Conservation (phyloP, 2,113 vertebrate genomes). For the Tupaia chinensis region DNA sequence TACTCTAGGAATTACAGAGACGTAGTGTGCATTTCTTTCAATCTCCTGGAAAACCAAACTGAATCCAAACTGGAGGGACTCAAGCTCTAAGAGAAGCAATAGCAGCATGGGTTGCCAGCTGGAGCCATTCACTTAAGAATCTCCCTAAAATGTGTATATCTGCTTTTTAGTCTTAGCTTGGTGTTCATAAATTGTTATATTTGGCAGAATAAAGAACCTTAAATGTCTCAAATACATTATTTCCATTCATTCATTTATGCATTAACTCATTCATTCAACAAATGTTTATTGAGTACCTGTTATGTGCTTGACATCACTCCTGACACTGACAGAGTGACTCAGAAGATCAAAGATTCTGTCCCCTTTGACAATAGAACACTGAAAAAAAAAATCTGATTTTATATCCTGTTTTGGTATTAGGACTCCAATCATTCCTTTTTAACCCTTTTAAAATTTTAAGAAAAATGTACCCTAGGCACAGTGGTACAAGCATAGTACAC, state of each 20-base stretch:
- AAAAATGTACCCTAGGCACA: background rate
- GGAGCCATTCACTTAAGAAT: background rate
- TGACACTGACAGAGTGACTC: background rate
- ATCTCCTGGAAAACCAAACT: background rate
- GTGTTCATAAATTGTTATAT: background rate
- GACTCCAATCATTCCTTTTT: background rate
- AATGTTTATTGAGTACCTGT: background rate
- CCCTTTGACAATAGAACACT: background rate
- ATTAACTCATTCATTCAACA: background rate
- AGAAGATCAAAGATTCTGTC: background rate
- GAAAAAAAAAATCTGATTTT: background rate
- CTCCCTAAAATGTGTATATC: background rate
- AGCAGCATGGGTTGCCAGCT: background rate
- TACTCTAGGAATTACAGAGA: background rate
- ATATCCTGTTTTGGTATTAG: background rate
- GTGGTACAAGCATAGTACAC: too few species aligned
- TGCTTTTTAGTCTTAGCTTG: background rate
- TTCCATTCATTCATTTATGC: background rate
- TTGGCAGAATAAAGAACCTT: background rate
- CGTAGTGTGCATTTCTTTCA: accelerated
- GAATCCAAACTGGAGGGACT: background rate
- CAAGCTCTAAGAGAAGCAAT: background rate
- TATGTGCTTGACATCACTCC: accelerated
- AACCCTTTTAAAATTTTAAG: background rate
- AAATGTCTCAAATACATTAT: background rate